These are phyloP conservation scores for Trichechus manatus DNA, from an alignment of 2,113 vertebrate species.

Conservation along the genomic window DNA sequence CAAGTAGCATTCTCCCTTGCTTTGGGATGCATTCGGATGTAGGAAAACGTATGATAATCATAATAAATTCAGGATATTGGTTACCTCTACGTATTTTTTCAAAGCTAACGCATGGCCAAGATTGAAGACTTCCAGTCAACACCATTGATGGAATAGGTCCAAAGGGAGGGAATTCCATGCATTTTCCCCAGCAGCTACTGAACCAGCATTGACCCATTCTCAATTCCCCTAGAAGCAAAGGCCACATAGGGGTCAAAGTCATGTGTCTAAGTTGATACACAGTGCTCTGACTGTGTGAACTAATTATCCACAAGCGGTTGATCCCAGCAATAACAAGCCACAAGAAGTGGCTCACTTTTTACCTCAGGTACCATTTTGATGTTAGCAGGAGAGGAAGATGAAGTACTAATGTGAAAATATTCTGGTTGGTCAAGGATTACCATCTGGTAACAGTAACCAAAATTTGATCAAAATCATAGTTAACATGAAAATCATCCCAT, in stretches of 20 bases:
- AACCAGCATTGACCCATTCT: not conserved
- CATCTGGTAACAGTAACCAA: constrained; percentile 35
- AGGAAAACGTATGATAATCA: constrained; percentile 5
- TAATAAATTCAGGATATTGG: not conserved
- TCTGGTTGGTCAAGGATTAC: not conserved
- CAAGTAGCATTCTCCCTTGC: constrained; percentile 40
- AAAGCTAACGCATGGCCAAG: not conserved
- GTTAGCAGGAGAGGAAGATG: not conserved
- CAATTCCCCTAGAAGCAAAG: not conserved
- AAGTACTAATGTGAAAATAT: not conserved
- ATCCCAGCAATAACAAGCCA: not conserved
- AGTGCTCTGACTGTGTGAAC: not conserved
- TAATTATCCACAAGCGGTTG: not conserved
- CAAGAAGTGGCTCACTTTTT: not conserved
- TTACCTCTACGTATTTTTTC: not conserved
- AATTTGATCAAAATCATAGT: constrained; percentile 47
- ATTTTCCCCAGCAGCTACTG: not conserved
- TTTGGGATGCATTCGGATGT: not conserved
- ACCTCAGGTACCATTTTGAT: not conserved
- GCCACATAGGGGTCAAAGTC: not conserved
- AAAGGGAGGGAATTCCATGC: not conserved
- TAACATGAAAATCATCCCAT: constrained; percentile 53
- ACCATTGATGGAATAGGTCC: not conserved
- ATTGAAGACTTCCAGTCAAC: not conserved
- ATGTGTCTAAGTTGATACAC: not conserved